phyloP scores from a whole-genome alignment of 1,140 invertebrate genomes.

The Drosophila lowei region DNA sequence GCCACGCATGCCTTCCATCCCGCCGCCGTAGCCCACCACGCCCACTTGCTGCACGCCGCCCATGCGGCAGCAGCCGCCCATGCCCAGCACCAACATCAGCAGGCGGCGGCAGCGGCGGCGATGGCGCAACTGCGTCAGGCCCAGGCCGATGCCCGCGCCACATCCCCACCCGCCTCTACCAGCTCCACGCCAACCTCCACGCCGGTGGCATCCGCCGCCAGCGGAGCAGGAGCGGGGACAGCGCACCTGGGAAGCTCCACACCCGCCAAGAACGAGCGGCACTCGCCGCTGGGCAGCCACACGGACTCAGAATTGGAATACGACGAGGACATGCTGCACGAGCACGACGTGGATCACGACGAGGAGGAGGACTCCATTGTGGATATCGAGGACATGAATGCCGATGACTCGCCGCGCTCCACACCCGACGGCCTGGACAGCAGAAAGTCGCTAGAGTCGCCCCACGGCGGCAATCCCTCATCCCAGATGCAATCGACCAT shows the following conservation, averaged over 20 bases:
- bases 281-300: conserved; percentile 80
- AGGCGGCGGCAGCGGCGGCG: conserved; percentile 52
- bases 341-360: conserved; percentile 83
- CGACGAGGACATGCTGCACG: conserved; percentile 85
- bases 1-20: conserved; percentile 65
- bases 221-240: conserved; percentile 22
- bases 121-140: conserved; percentile 53
- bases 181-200: conserved; percentile 62
- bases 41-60: conserved; percentile 73
- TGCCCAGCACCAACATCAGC: conserved; percentile 72
- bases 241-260: conserved; percentile 27
- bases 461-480: conserved; percentile 53
- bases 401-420: conserved; percentile 83
- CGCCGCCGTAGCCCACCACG: conserved; percentile 77
- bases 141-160: conserved; percentile 49
- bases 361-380: conserved; percentile 88
- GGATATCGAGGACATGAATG: conserved; percentile 87
- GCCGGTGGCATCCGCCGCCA: conserved; percentile 35
- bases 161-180: conserved; percentile 54
- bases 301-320: conserved; percentile 86
- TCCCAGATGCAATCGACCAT: conserved; percentile 79
- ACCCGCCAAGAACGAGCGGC: conserved; percentile 74
- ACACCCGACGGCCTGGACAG: conserved; percentile 78
- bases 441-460: conserved; percentile 75
- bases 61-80: conserved; percentile 73